phyloP scores from a whole-genome alignment of 2,113 vertebrate species.

The Rallus limicola region DNA sequence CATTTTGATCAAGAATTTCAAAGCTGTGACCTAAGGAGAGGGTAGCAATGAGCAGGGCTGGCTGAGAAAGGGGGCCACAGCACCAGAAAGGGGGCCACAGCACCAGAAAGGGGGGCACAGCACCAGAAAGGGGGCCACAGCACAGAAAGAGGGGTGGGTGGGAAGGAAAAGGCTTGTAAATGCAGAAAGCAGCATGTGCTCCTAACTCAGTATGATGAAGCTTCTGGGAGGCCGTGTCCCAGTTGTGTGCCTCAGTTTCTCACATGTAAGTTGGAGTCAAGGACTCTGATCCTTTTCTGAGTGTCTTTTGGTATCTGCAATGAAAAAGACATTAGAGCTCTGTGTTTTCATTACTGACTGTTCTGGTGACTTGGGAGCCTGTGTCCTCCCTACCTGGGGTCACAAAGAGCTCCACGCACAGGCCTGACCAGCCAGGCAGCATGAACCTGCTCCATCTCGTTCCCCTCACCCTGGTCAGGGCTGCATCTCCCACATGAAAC shows the following conservation, averaged over 20 bases:
- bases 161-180: neutral
- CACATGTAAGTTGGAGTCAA: neutral
- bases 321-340: neutral
- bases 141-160: fast-evolving
- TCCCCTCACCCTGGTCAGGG: fast-evolving
- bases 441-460: neutral
- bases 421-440: fast-evolving
- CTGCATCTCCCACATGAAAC: neutral
- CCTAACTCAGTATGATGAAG: neutral
- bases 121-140: neutral
- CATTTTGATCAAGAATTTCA: neutral
- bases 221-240: neutral
- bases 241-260: neutral
- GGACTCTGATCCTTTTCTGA: fast-evolving
- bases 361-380: neutral
- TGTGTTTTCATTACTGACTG: neutral
- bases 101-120: fast-evolving
- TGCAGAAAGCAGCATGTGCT: neutral
- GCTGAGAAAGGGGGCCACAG: fast-evolving
- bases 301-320: neutral
- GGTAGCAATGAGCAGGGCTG: neutral
- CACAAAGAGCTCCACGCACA: neutral
- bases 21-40: neutral
- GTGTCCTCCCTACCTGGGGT: neutral
- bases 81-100: neutral